Base-by-base conservation (phyloP, 2,797 vertebrate species). In the Rhodeus uyekii region DNA sequence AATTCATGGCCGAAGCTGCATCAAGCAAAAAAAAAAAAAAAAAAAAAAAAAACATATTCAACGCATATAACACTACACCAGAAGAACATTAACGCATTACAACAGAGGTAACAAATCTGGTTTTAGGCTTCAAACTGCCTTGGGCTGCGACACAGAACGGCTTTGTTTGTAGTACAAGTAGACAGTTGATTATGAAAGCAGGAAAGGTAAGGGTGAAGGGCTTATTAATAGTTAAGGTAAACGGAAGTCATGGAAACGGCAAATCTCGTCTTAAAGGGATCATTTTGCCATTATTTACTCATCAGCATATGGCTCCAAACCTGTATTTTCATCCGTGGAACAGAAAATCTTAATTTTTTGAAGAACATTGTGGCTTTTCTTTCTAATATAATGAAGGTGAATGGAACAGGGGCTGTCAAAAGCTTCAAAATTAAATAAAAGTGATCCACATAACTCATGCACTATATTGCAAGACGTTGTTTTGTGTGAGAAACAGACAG, bases 101-200 rank as follows among this genome's bases (percentile, higher is more conserved):
- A 36, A 63, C 39, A 36, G 36, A 29, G 50, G 36, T 29, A 36
- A 24, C 14, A 34, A 38, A 48, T 55, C 77, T 53, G 27, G 46
- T 79, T 76, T 76, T 55, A 64, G 75, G 58, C 36, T 67, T 65
- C 8, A 22, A 39, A 53, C 14, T 55, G 48, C n/a, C 64, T 78
- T 39, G 32, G 36, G 64, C n/a, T 58, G 34, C 13, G 39, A 79
- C 48, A 55, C 39, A 34, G 39, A 63, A 44, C 18, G 1, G 44
- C 24, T 61, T 27, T 50, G 76, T 78, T 78, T 78, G 63, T 78
- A 10, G n/a, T 50, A 38, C 29, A 50, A 38, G 61, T 60, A 61
- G 8, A 61, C 24, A 61, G 55, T 8, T 61, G 68, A 2, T 72
- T 24, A 69, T 60, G 27, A 72, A 73, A 72, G 58, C 79, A 73